Conservation (phyloP, 2,888 invertebrate genomes). For the Erebia epiphron region DNA sequence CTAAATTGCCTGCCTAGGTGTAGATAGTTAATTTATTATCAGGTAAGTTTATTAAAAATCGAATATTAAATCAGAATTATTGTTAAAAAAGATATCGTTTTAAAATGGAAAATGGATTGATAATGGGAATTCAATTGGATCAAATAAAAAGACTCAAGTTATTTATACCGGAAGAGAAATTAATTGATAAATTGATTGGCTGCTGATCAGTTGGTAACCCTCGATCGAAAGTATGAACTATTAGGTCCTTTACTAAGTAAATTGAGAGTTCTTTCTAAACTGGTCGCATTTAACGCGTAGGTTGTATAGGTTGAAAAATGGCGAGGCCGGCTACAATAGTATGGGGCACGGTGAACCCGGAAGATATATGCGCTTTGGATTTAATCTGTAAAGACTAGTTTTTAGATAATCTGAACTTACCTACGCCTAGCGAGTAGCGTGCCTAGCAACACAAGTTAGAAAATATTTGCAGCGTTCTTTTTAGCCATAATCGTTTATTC, state of each 20-base stretch:
- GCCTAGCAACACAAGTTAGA: neutral
- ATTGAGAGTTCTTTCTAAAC: conserved; percentile 51
- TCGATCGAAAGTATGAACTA: conserved; percentile 21
- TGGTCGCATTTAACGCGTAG: conserved; percentile 67
- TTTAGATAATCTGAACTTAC: conserved; percentile 43
- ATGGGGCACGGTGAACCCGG: conserved; percentile 75
- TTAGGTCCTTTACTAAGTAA: conserved; percentile 42
- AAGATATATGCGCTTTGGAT: conserved; percentile 72
- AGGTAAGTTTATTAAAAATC: too few species aligned
- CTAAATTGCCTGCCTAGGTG: too few species aligned
- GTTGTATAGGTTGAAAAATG: conserved; percentile 80
- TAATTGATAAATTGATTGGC: neutral
- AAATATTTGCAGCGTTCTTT: neutral
- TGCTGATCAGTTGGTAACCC: conserved; percentile 4
- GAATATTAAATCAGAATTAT: too few species aligned
- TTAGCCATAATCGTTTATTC: neutral
- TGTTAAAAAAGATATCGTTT: too few species aligned
- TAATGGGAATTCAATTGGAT: too few species aligned
- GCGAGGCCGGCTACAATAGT: conserved; percentile 73
- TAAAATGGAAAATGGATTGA: too few species aligned
- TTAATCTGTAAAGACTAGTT: conserved; percentile 65
- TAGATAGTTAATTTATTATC: too few species aligned
- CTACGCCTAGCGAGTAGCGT: conserved; percentile 31
- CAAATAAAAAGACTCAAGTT: too few species aligned
- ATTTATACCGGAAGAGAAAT: neutral